phyloP scores from a whole-genome alignment of 2,888 invertebrate genomes.

The Carabus problematicus region DNA sequence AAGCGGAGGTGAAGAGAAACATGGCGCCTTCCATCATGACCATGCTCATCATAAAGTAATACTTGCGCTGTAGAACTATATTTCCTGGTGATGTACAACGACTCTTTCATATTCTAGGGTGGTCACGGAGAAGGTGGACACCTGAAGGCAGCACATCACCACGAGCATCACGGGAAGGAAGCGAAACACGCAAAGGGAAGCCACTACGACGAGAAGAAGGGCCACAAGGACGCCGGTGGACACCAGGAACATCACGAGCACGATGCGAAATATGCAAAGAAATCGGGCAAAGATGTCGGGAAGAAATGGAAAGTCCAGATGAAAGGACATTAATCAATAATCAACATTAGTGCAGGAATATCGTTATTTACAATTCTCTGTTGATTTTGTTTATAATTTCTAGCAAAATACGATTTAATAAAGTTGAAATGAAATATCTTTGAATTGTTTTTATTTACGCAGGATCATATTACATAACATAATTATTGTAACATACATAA shows the following conservation, averaged over 20 bases:
- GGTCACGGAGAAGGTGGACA: conserved; percentile 66
- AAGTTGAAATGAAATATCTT: conserved; percentile 20
- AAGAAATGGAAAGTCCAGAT: conserved; percentile 69
- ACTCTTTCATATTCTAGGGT: conserved; percentile 65
- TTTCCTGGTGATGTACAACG: too few relatives aligned
- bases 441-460: background rate
- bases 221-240: conserved; percentile 65
- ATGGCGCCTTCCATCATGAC: conserved; percentile 67
- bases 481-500: too few relatives aligned
- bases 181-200: conserved; percentile 66
- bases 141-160: conserved; percentile 61
- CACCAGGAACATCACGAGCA: conserved; percentile 65
- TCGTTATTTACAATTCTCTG: background rate
- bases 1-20: conserved; percentile 70
- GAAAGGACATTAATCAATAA: conserved; percentile 18
- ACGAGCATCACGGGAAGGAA: conserved; percentile 65
- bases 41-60: conserved; percentile 62
- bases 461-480: too few relatives aligned
- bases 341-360: background rate
- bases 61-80: conserved; percentile 12
- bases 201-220: conserved; percentile 64
- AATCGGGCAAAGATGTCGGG: conserved; percentile 60
- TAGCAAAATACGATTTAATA: conserved; percentile 34
- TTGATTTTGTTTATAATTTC: conserved; percentile 25
- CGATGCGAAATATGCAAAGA: conserved; percentile 60